Percentiles rank a stretch among this genome's conserved stretches.
Evolutionary conservation across 2,888 invertebrate genomes (phyloP).

Genomic region (Pecten maximus): DNA sequence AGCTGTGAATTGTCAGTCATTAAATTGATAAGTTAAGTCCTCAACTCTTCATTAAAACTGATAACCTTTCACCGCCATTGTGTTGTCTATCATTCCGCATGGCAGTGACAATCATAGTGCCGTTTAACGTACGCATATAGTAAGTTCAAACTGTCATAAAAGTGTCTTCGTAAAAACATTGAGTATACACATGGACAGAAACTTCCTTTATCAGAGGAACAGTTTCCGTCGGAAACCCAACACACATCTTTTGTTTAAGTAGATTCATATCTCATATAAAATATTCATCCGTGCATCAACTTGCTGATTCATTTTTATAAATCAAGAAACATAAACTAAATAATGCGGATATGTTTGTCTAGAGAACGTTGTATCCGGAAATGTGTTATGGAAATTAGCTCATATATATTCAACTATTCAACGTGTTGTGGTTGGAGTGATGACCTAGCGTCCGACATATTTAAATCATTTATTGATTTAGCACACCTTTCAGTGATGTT

Average conservation of each 20-base stretch:
- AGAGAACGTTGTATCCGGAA: neutral
- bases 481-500: neutral
- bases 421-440: neutral
- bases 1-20: too few species aligned
- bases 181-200: neutral
- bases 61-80: neutral
- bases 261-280: neutral
- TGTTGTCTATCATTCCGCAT: neutral
- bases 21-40: too few species aligned
- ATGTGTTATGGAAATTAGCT: neutral
- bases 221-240: neutral
- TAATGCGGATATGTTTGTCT: neutral
- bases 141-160: conserved; percentile 2
- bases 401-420: neutral
- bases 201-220: neutral
- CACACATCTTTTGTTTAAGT: neutral
- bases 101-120: neutral
- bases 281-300: neutral
- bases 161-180: neutral
- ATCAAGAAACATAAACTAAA: neutral
- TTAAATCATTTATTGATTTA: neutral
- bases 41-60: neutral
- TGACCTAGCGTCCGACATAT: neutral
- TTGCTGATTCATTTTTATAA: neutral
- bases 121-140: neutral